These are phyloP conservation scores for Drosophila lini DNA, from an alignment of 1,140 invertebrate species.

Conservation along the genomic window DNA sequence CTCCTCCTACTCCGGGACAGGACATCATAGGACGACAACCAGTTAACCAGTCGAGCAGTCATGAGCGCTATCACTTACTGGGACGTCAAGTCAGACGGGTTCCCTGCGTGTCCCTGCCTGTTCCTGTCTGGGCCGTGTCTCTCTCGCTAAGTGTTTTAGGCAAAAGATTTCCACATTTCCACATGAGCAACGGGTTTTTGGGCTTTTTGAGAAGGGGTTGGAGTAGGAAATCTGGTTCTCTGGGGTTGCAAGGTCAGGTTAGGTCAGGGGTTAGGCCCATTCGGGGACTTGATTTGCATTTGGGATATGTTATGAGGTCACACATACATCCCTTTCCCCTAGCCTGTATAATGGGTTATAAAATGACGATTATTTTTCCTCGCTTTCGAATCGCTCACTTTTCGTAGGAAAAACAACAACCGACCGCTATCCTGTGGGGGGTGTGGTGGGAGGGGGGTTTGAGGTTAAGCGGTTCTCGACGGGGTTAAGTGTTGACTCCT, in stretches of 20 bases:
- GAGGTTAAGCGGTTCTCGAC: conserved; percentile 19
- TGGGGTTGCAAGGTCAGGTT: conserved; percentile 32
- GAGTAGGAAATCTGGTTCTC: conserved; percentile 9
- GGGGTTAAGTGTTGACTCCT: conserved; percentile 58
- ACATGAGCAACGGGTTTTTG: conserved; percentile 36
- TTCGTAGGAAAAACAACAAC: conserved; percentile 62
- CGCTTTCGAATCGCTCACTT: conserved; percentile 70
- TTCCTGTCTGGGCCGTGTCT: conserved; percentile 67
- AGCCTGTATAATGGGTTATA: conserved; percentile 54
- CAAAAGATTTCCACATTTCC: conserved; percentile 75
- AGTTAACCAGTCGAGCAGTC: conserved; percentile 52
- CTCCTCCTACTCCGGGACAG: not conserved
- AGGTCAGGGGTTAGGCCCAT: conserved; percentile 50
- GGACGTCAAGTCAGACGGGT: conserved; percentile 71
- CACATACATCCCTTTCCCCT: not conserved
- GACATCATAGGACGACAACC: conserved; percentile 5
- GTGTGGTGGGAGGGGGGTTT: not conserved
- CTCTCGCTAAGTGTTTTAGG: conserved; percentile 66
- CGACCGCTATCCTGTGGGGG: not conserved
- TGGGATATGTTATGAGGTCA: conserved; percentile 63
- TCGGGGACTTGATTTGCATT: conserved; percentile 68
- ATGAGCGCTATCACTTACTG: conserved; percentile 78
- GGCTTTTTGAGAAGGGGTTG: not conserved
- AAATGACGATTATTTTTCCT: conserved; percentile 68
- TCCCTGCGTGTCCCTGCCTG: conserved; percentile 9